Base-by-base conservation (phyloP, 2,888 invertebrate genomes). In the Hirtodrosophila cameraria region DNA sequence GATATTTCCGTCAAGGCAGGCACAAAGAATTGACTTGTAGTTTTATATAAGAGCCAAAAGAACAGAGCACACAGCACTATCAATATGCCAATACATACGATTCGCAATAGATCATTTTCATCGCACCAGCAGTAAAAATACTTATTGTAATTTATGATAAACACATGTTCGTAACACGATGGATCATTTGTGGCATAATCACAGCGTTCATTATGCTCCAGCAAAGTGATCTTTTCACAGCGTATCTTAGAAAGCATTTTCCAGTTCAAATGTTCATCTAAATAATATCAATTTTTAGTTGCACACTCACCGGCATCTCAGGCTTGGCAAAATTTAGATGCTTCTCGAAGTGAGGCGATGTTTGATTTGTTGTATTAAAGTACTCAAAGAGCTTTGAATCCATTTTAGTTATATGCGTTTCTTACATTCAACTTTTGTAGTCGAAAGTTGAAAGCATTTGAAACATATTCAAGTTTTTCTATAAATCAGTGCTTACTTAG, bases 1-100 rank as follows among this genome's bases (percentile, higher is more conserved):
- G 93, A 90, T 28, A 93, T 89, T 3, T 91, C 89, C 31, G 92
- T 89, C 3, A 93, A 73, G 1, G 92, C 90, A n/a, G 93, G 93
- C 60, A 93, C 93, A 68, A 93, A 92, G 65, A 45, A 76, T 1
- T 33, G 1, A 7, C 12, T 48, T 1, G 75, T 64, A 8, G 41
- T 36, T 0, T 30, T 9, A 23, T 20, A 62, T 2, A 57, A 31
- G 0, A 48, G n/a, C 77, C 73, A 76, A 8, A 72, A 72, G 1
- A 54, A 13, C 0, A 64, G 8, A 2, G 28, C 15, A 5, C 53
- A 36, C 7, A 23, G 12, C 0, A 33, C 1, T 0, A 55, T 3
- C 15, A 75, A 15, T 8, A 49, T 2, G 0, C 38, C 1, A 1
- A 52, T 27, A 11, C 76, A 60, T 7, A 54, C 1, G 0, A 35